Percentiles rank a stretch among this genome's conserved stretches.
Evolutionary conservation across 1,140 invertebrate species (phyloP).

Genomic region (Euwallacea similis): DNA sequence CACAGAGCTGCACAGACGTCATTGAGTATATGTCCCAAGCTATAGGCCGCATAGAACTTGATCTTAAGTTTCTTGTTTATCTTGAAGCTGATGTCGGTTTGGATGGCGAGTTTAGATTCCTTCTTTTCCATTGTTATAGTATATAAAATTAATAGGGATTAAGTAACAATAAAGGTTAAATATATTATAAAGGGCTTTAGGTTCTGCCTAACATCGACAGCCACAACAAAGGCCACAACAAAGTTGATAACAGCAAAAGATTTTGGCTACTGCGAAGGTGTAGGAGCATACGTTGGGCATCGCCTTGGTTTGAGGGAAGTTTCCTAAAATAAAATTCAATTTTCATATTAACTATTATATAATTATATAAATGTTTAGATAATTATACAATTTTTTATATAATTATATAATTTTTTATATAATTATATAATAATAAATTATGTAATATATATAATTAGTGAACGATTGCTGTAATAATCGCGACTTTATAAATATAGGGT

Average conservation of each 20-base stretch:
- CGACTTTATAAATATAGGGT: too few species aligned
- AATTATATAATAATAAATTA: too few species aligned
- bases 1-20: conserved; percentile 96
- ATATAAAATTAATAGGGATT: neutral
- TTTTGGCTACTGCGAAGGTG: neutral
- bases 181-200: neutral
- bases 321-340: neutral
- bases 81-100: conserved; percentile 47
- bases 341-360: too few species aligned
- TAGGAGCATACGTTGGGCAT: neutral
- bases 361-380: too few species aligned
- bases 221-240: conserved; percentile 30
- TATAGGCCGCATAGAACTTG: conserved; percentile 55
- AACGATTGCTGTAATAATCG: too few species aligned
- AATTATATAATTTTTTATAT: too few species aligned
- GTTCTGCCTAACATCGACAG: conserved; percentile 29
- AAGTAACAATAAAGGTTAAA: neutral
- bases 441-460: too few species aligned
- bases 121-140: conserved; percentile 5
- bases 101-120: neutral
- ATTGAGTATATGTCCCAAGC: conserved; percentile 87
- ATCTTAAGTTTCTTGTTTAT: conserved; percentile 49
- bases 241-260: neutral
- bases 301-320: neutral
- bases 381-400: too few species aligned